phyloP scores from a whole-genome alignment of 2,797 vertebrate genomes.

The Setipinna tenuifilis region DNA sequence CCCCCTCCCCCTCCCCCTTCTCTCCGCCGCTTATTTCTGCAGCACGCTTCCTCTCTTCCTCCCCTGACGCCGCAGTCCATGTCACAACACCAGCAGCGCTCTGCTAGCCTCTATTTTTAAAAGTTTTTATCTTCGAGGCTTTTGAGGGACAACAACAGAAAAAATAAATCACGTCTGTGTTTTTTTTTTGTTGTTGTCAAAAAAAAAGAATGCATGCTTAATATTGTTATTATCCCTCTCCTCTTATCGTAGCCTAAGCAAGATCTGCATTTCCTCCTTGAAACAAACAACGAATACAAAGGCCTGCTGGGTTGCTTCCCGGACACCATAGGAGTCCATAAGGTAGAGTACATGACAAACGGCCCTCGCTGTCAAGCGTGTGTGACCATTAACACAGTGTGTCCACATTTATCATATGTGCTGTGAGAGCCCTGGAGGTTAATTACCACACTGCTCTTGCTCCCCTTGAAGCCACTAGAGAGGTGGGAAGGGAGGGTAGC shows the following conservation, averaged over 20 bases:
- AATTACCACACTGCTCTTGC: neutral
- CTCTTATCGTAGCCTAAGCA: constrained; percentile 79
- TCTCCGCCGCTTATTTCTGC: neutral
- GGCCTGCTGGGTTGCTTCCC: constrained; percentile 90
- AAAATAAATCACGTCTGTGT: no score
- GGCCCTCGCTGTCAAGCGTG: neutral
- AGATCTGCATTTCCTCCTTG: constrained; percentile 90
- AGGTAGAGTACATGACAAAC: constrained; percentile 70
- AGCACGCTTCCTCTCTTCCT: neutral
- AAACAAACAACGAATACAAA: constrained; percentile 90
- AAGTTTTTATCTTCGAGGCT: neutral
- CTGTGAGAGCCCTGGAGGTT: neutral
- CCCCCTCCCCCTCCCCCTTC: neutral
- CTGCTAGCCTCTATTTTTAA: constrained; percentile 1
- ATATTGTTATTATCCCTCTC: neutral
- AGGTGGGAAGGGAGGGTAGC: no score
- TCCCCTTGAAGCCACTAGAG: no score
- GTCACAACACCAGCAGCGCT: neutral
- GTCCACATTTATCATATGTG: neutral
- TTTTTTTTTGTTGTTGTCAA: no score
- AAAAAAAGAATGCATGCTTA: neutral
- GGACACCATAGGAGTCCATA: constrained; percentile 87
- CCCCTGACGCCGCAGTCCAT: neutral
- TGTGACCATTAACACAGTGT: neutral
- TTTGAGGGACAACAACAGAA: neutral